phyloP scores from a whole-genome alignment of 1,140 invertebrate genomes.

The Procambarus clarkii region DNA sequence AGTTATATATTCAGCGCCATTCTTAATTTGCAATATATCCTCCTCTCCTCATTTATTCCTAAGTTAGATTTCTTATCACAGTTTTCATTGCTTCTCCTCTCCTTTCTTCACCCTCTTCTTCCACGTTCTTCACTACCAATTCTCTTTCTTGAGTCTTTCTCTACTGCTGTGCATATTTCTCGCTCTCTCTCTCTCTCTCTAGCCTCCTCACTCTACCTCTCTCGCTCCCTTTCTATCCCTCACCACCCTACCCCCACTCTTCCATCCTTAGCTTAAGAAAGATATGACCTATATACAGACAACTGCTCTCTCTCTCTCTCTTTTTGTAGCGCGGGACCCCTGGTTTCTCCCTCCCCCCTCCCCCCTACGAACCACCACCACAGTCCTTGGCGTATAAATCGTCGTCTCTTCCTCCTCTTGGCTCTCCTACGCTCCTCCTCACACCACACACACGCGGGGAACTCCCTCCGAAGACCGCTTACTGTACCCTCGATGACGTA shows the following conservation, averaged over 20 bases:
- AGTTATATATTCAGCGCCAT: too few relatives aligned
- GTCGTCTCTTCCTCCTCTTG: not conserved
- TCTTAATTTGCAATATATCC: not conserved
- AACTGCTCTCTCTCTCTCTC: not conserved
- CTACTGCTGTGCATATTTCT: not conserved
- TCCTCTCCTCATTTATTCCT: not conserved
- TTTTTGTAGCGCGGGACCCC: not conserved
- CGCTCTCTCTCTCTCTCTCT: not conserved
- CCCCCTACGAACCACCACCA: too few relatives aligned
- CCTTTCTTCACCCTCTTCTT: not conserved
- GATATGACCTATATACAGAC: not conserved
- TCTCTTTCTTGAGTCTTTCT: not conserved
- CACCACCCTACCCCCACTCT: not conserved
- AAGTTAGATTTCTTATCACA: not conserved
- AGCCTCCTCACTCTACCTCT: not conserved
- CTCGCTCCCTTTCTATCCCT: conserved; percentile 28
- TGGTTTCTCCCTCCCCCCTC: not conserved
- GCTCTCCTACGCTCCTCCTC: not conserved
- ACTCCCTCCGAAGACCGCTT: conserved; percentile 33
- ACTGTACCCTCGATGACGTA: conserved; percentile 56
- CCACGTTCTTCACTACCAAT: not conserved
- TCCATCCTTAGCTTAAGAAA: not conserved
- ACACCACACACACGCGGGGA: not conserved
- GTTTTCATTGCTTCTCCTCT: not conserved
- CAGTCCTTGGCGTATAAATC: not conserved